phyloP scores from a whole-genome alignment of 2,888 invertebrate genomes.

The Linnaemya vulpina region DNA sequence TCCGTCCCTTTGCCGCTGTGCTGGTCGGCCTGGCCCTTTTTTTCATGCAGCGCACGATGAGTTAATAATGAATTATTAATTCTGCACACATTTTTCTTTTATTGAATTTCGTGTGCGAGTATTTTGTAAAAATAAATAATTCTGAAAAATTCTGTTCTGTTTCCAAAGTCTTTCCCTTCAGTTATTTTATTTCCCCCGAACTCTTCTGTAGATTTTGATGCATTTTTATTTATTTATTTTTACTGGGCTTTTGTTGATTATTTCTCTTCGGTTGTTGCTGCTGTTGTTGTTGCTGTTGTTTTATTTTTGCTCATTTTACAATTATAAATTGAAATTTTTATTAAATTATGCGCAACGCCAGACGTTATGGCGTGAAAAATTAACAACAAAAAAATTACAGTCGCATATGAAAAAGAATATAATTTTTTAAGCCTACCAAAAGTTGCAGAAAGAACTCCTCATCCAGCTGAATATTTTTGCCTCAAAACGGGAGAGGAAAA shows the following conservation, averaged over 20 bases:
- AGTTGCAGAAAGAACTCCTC: conserved; percentile 12
- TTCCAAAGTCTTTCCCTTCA: conserved; percentile 4
- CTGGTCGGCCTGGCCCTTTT: conserved; percentile 7
- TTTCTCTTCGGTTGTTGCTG: conserved; percentile 20
- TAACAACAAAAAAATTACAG: conserved; percentile 52
- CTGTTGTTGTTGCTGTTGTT: conserved; percentile 19
- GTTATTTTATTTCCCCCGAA: conserved; percentile 44
- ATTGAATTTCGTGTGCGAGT: conserved; percentile 6
- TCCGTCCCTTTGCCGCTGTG: not conserved
- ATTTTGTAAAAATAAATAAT: conserved; percentile 48
- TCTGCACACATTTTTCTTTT: conserved; percentile 51
- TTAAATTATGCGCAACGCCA: conserved; percentile 75
- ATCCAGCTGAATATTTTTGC: conserved; percentile 6
- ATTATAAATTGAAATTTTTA: conserved; percentile 75
- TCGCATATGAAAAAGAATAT: conserved; percentile 21
- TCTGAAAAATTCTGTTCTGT: conserved; percentile 18
- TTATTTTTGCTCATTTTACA: conserved; percentile 68
- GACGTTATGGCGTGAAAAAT: conserved; percentile 74
- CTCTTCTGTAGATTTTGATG: conserved; percentile 54
- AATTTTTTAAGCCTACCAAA: conserved; percentile 40
- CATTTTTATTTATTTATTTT: conserved; percentile 45
- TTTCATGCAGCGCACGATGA: conserved; percentile 10
- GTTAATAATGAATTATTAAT: conserved; percentile 60
- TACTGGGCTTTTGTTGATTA: conserved; percentile 56
- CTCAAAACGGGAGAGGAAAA: not conserved